Evolutionary conservation across 2,888 invertebrate genomes (phyloP).

Genomic region (Arctia plantaginis): DNA sequence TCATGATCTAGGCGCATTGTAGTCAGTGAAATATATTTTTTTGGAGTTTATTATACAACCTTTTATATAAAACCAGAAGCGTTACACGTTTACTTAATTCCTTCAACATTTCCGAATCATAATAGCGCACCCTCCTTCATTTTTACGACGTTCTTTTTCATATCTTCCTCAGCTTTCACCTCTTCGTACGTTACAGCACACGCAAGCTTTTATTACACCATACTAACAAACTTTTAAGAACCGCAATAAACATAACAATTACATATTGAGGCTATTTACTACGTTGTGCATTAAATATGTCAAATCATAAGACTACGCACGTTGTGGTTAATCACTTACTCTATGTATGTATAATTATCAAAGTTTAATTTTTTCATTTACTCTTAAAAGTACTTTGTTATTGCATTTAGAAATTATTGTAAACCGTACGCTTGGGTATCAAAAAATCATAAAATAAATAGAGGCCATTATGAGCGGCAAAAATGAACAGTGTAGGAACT

Average conservation of each 20-base stretch:
- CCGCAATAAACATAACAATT: conserved; percentile 42
- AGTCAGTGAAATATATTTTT: no score
- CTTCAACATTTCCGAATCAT: conserved; percentile 27
- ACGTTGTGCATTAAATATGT: conserved; percentile 20
- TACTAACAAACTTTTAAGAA: conserved; percentile 28
- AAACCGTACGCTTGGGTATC: no score
- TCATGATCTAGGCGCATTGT: neutral
- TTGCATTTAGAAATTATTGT: neutral
- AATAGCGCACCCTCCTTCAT: conserved; percentile 26
- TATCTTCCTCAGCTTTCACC: conserved; percentile 44
- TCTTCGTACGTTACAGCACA: conserved; percentile 43
- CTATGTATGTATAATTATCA: no score
- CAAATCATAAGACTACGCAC: neutral
- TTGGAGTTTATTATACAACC: neutral
- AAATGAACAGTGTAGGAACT: no score
- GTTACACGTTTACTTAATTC: conserved; percentile 21
- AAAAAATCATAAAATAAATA: no score
- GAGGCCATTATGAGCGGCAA: no score
- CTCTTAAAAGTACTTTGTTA: no score
- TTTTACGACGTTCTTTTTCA: conserved; percentile 49
- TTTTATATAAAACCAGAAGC: conserved; percentile 9
- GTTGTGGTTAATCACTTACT: neutral
- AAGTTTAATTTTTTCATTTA: no score
- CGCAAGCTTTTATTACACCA: conserved; percentile 44
- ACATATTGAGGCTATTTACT: conserved; percentile 33